Conservation (phyloP, 1,140 invertebrate genomes). For the Cydia amplana region DNA sequence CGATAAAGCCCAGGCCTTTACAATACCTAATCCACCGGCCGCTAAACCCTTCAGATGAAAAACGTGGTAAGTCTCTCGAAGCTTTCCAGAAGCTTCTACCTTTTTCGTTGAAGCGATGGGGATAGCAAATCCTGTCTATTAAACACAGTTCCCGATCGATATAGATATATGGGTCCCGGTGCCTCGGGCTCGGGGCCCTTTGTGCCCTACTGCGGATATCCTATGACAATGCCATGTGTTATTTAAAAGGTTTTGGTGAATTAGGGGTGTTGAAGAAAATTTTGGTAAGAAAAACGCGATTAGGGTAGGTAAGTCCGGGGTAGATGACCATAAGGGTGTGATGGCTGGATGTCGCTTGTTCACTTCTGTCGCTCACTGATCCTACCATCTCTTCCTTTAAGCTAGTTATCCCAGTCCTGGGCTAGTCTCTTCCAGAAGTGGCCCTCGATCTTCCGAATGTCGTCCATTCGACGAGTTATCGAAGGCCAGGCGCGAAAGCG, state of each 20-base stretch:
- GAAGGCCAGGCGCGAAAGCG: no score
- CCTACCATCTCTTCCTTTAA: no score
- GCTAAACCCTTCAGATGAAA: background rate
- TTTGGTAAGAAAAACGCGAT: background rate
- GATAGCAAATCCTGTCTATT: constrained; percentile 12
- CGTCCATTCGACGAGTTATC: no score
- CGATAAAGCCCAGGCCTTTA: constrained; percentile 10
- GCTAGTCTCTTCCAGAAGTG: no score
- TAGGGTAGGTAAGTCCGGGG: no score
- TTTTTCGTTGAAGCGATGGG: background rate
- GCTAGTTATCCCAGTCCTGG: no score
- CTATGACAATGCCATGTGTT: background rate
- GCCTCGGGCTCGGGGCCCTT: constrained; percentile 13
- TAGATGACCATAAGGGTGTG: no score
- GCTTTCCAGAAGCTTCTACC: background rate
- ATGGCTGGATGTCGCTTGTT: no score
- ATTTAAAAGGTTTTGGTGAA: constrained; percentile 3
- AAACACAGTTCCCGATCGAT: constrained; percentile 23
- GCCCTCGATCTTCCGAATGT: no score
- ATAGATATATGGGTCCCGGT: constrained; percentile 16
- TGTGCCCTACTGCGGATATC: background rate
- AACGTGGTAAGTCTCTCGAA: background rate
- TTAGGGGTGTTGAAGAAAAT: background rate
- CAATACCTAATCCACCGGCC: background rate
- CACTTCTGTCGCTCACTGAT: no score